These are phyloP conservation scores for Panulirus ornatus DNA, from an alignment of 1,140 invertebrate species.

Conservation along the genomic window DNA sequence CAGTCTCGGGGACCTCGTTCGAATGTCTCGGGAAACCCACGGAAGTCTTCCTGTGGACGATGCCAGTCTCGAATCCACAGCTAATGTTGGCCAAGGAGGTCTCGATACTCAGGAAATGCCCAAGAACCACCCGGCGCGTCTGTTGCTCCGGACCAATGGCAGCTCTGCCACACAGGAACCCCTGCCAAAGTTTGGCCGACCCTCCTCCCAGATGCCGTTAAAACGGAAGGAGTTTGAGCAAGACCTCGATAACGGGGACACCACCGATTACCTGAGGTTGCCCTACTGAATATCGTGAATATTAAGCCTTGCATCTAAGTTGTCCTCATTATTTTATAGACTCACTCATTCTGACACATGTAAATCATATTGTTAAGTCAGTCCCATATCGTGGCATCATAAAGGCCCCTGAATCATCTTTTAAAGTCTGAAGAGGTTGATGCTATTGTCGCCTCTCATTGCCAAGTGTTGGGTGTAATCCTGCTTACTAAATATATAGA, in stretches of 20 bases:
- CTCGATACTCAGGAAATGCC: not conserved
- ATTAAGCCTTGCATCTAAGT: not conserved
- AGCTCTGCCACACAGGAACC: constrained; percentile 9
- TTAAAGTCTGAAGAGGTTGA: not conserved
- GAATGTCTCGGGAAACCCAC: constrained; percentile 39
- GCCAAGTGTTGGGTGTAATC: not conserved
- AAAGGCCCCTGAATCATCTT: not conserved
- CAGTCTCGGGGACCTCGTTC: constrained; percentile 38
- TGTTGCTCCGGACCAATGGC: constrained; percentile 37
- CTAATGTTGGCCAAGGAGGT: not conserved
- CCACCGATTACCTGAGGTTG: constrained; percentile 59
- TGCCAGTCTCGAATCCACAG: not conserved
- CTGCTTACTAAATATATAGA: not conserved
- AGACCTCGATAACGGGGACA: constrained; percentile 63
- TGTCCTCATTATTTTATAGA: not conserved
- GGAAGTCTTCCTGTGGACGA: not conserved
- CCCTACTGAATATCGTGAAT: constrained; percentile 28
- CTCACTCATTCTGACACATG: not conserved
- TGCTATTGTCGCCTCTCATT: not conserved
- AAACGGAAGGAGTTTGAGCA: constrained; percentile 67
- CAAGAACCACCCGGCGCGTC: constrained; percentile 62
- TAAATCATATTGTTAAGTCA: not conserved
- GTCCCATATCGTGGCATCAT: not conserved
- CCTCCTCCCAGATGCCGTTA: constrained; percentile 39
- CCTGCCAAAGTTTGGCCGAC: constrained; percentile 11